A percentile compares a stretch with the other conserved stretches of the same genome.
Conservation (phyloP, 2,888 invertebrate genomes). For the Monoplex corrugatus region DNA sequence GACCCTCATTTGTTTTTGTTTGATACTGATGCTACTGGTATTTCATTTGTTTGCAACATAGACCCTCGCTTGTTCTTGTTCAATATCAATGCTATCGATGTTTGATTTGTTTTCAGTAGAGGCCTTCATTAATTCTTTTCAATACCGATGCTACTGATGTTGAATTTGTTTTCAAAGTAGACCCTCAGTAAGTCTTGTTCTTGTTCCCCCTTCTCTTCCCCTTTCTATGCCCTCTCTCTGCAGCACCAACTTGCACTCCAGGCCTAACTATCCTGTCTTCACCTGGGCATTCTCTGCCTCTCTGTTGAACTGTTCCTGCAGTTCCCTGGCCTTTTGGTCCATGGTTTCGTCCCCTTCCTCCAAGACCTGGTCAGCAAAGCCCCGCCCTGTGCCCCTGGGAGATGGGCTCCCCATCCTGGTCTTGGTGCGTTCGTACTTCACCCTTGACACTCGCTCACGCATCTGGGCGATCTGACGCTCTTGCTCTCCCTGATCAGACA, state of each 20-base stretch:
- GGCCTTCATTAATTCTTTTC: too few species aligned
- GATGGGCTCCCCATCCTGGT: neutral
- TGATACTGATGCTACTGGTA: too few species aligned
- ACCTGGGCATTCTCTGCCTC: slow-evolving; percentile 26
- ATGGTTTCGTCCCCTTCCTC: slow-evolving; percentile 45
- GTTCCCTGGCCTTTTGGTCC: slow-evolving; percentile 27
- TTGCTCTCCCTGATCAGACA: slow-evolving; percentile 35
- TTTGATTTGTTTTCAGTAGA: too few species aligned
- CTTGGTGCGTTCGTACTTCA: slow-evolving; percentile 35
- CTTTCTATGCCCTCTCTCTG: too few species aligned
- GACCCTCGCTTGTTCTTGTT: too few species aligned
- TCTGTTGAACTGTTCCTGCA: slow-evolving; percentile 34
- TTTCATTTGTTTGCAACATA: too few species aligned
- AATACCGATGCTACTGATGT: too few species aligned
- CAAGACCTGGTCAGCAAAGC: slow-evolving; percentile 22
- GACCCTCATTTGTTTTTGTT: too few species aligned
- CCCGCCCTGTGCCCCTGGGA: neutral
- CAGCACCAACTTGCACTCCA: neutral
- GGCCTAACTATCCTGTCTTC: neutral
- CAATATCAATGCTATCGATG: too few species aligned
- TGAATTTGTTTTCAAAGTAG: too few species aligned
- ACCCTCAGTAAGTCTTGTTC: too few species aligned
- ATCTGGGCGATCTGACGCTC: slow-evolving; percentile 47
- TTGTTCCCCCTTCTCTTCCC: too few species aligned
- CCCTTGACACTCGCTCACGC: slow-evolving; percentile 42